phyloP scores from a whole-genome alignment of 2,797 vertebrate species.

The Periophthalmus magnuspinnatus region DNA sequence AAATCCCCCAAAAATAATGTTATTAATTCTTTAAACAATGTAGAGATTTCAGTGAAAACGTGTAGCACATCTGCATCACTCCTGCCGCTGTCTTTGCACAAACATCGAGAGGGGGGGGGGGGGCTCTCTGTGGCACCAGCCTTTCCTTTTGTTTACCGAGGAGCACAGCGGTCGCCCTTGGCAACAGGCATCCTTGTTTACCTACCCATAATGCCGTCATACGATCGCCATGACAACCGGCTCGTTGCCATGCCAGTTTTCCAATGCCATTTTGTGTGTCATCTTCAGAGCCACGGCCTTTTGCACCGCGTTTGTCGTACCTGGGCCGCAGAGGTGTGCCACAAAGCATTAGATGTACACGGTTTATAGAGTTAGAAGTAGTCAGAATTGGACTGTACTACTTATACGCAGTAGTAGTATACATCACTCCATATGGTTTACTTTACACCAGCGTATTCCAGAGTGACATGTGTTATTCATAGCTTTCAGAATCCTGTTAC shows the following conservation, averaged over 20 bases:
- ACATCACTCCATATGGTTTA: not conserved
- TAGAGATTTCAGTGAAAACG: not conserved
- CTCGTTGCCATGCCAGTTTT: conserved; percentile 83
- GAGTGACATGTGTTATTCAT: too few relatives aligned
- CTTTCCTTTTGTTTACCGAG: conserved; percentile 74
- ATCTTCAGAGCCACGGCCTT: conserved; percentile 63
- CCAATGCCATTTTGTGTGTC: conserved; percentile 75
- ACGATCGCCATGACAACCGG: conserved; percentile 82
- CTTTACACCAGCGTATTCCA: not conserved
- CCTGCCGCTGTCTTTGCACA: conserved; percentile 1
- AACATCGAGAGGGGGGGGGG: conserved; percentile 15
- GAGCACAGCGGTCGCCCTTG: conserved; percentile 71
- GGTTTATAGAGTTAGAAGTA: not conserved
- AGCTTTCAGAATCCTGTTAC: too few relatives aligned
- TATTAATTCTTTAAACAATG: too few relatives aligned
- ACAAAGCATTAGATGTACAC: too few relatives aligned
- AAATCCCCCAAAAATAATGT: too few relatives aligned
- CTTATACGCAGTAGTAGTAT: too few relatives aligned
- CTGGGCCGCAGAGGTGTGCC: conserved; percentile 27
- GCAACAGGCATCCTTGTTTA: conserved; percentile 83
- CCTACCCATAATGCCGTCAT: conserved; percentile 82
- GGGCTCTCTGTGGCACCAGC: conserved; percentile 45
- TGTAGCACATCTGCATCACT: conserved; percentile 13
- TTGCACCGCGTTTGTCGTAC: conserved; percentile 20
- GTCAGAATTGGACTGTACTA: not conserved